Conservation (phyloP, 2,888 invertebrate genomes). For the Lasioglossum leucozonium region DNA sequence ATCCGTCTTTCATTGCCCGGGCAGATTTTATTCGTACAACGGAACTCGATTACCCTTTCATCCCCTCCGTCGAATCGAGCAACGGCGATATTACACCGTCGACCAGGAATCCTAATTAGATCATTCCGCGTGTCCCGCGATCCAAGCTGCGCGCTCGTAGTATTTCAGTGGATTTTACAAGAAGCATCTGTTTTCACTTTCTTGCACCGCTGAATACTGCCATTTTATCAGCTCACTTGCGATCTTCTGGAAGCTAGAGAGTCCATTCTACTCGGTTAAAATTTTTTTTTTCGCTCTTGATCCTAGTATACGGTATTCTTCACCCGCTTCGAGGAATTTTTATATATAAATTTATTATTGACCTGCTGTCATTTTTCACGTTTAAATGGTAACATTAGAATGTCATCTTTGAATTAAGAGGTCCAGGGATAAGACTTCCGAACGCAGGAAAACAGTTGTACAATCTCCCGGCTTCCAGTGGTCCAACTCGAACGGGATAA, state of each 20-base stretch:
- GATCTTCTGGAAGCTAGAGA: not conserved
- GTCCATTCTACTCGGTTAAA: too few species aligned
- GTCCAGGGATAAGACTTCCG: too few species aligned
- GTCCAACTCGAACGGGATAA: not conserved
- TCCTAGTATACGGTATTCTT: too few species aligned
- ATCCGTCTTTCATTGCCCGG: not conserved
- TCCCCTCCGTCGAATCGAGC: not conserved
- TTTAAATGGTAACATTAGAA: too few species aligned
- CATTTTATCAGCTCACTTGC: not conserved
- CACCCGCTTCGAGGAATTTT: too few species aligned
- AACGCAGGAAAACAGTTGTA: not conserved
- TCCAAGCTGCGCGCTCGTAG: not conserved
- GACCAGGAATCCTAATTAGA: not conserved
- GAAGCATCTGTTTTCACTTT: not conserved
- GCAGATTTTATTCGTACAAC: too few species aligned
- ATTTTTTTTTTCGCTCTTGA: too few species aligned
- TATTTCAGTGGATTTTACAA: not conserved
- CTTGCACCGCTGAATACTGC: not conserved
- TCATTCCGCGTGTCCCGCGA: not conserved
- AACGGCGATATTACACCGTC: not conserved
- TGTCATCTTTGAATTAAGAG: too few species aligned
- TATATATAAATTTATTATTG: too few species aligned
- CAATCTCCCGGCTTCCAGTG: not conserved
- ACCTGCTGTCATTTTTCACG: too few species aligned
- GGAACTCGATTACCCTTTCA: not conserved